Evolutionary conservation across 2,797 vertebrate species (phyloP).

Genomic region (Acanthurus leucopareius): DNA sequence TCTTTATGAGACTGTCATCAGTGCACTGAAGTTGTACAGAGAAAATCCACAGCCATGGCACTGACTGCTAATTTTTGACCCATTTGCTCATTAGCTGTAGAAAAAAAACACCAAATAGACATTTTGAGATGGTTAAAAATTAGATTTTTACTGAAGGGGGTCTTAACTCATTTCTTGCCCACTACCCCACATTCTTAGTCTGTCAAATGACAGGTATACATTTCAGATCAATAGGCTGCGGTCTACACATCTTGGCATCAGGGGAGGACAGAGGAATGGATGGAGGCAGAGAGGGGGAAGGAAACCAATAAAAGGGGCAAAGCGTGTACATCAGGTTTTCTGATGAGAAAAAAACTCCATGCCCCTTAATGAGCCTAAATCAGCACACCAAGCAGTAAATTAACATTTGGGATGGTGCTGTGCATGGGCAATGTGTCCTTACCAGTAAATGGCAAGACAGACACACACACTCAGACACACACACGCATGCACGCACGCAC

Average conservation of each 20-base stretch:
- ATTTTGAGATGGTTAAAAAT: no score
- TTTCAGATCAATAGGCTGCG: conserved; percentile 15
- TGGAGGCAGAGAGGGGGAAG: neutral
- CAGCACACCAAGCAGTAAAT: conserved; percentile 44
- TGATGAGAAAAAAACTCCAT: conserved; percentile 15
- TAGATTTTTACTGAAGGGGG: no score
- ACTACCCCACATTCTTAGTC: neutral
- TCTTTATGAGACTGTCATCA: no score
- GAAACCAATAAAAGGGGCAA: neutral
- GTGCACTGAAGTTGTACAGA: no score
- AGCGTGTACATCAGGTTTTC: neutral
- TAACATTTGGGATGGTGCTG: conserved; percentile 30
- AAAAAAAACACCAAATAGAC: no score
- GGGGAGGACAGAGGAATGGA: neutral
- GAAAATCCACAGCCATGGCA: no score
- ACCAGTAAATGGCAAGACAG: neutral
- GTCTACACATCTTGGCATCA: conserved; percentile 8
- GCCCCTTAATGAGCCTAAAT: conserved; percentile 52
- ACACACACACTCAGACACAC: neutral
- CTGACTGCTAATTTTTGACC: no score
- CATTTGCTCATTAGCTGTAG: no score
- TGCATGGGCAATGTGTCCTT: conserved; percentile 8
- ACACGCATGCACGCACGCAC: neutral
- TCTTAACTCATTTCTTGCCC: neutral
- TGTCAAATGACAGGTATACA: conserved; percentile 20